These are phyloP conservation scores for Uria lomvia DNA, from an alignment of 2,113 vertebrate genomes.

Conservation along the genomic window DNA sequence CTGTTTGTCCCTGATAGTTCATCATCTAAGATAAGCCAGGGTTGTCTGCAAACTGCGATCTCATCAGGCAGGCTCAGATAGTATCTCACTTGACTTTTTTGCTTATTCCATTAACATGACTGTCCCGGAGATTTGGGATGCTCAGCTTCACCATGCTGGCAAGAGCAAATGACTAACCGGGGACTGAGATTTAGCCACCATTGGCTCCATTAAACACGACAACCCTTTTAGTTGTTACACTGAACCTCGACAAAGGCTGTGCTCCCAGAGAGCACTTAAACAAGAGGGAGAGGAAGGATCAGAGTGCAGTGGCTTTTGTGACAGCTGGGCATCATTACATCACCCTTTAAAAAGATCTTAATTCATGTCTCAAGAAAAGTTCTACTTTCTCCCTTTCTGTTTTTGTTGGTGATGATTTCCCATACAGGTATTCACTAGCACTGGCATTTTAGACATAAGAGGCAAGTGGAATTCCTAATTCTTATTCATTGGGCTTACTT, in stretches of 20 bases:
- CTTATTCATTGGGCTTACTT: not conserved
- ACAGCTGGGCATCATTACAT: not conserved
- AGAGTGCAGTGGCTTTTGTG: not conserved
- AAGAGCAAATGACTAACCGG: constrained; percentile 45
- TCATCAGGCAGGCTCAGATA: constrained; percentile 67
- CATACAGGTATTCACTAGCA: not conserved
- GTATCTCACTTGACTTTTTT: constrained; percentile 68
- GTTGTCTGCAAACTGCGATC: constrained; percentile 67
- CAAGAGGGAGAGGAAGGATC: not conserved
- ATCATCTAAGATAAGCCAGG: constrained; percentile 69
- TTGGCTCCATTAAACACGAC: constrained; percentile 63
- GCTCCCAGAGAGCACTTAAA: constrained; percentile 16
- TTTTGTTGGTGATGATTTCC: not conserved
- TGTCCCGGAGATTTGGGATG: constrained; percentile 24
- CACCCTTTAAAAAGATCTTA: not conserved
- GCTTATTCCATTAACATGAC: constrained; percentile 63
- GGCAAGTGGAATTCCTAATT: not conserved
- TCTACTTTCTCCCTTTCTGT: not conserved
- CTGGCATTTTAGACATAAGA: not conserved
- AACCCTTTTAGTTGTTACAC: constrained; percentile 41
- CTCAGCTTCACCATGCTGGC: constrained; percentile 21
- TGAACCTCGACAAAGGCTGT: constrained; percentile 33
- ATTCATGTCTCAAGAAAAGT: not conserved
- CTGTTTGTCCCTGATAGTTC: constrained; percentile 58
- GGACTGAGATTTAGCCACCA: constrained; percentile 24